Evolutionary conservation across 2,888 invertebrate species (phyloP), one percentile per base, ranked within the genome.

Genomic region (Drosophila histrio): DNA sequence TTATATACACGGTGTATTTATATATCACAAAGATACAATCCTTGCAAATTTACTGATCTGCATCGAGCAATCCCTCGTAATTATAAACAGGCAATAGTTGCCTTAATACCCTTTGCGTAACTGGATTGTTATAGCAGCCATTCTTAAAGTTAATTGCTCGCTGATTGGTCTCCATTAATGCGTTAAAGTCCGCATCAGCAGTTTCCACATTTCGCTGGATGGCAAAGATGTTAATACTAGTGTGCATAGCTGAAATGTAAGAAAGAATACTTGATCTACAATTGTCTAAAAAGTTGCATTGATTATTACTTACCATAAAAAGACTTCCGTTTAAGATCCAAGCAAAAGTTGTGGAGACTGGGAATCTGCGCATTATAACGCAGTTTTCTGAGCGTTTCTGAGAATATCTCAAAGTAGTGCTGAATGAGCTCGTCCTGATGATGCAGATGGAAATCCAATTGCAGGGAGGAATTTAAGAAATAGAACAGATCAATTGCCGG

Each of bases 401-500:
- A 38, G 28, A 92, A 85, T 1, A 84, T 66, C 0, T 61, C 41
- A 52, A 90, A 88, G 21, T 91, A 92, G 36, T 82, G 79, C 9
- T 89, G 82, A 13, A 91, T 80, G 0, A 92, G 75, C 43, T 91
- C 90, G 36, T 91, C 91, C 53, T 91, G 91, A 2, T 82, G 74
- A 54, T 89, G 69, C 11, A 89, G 47, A 30, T 90, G 87, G 2
- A 91, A 52, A 5, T 90, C 90, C 9, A 91, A 87, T 3, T 76
- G 65, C 52, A 92, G 46, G 0, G 92, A 92, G 0, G 91, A 88
- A 46, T 91, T 90, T 4, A 92, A 60, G 5, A 92, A 89, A 52
- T 91, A 91, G 59, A 90, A 89, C 11, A 92, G 70, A 82, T 92
- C 91, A 32, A 91, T 82, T 0, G 90, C 89, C 2, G 91, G 92